Evolutionary conservation across 2,113 vertebrate species (phyloP), one percentile per base, ranked within the genome.

Genomic region (Pungitius pungitius): DNA sequence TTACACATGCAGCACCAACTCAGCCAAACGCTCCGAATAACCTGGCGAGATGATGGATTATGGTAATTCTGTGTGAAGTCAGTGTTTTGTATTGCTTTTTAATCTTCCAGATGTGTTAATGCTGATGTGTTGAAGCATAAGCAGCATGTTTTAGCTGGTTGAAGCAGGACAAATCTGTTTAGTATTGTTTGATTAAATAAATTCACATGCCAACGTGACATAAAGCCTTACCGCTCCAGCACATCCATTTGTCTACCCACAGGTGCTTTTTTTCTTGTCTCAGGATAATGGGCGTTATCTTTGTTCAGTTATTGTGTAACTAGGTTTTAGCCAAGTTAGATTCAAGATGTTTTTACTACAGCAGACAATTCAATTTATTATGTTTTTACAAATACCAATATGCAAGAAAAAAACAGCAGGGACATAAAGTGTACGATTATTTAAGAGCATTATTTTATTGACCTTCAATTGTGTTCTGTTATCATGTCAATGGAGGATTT

Each of bases 1-100:
- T 24, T 52, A 24, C 33, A 59, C 24, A 30, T 52, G 64, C 65
- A 58, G 67, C 15, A 14, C 22, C 26, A 4, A 63, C 24, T 8
- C 26, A 52, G 10, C 3, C n/a, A 27, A 43, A 55, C 24, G 20
- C n/a, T 49, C 18, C 54, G 27, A 40, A 61, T 58, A 76, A 75
- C 62, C 3, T 69, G 20, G 61, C 15, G 33, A 54, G 27, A 15
- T 26, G 62, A 18, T 73, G 37, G 61, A 22, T 22, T 57, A 42
- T 59, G 15, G 52, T 52, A 6, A 20, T 9, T 58, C 17, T 5
- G 26, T 39, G 33, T 68, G 40, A 73, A 58, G 27, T 64, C 49
- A 60, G 52, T 35, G 14, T 24, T 4, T n/a, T 64, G 33, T 35
- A 18, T 33, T 33, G 18, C 52, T 27, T 62, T 27, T 6, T 52